These are phyloP conservation scores for Nephrotoma guestfalica DNA, from an alignment of 2,888 invertebrate species.

Conservation along the genomic window DNA sequence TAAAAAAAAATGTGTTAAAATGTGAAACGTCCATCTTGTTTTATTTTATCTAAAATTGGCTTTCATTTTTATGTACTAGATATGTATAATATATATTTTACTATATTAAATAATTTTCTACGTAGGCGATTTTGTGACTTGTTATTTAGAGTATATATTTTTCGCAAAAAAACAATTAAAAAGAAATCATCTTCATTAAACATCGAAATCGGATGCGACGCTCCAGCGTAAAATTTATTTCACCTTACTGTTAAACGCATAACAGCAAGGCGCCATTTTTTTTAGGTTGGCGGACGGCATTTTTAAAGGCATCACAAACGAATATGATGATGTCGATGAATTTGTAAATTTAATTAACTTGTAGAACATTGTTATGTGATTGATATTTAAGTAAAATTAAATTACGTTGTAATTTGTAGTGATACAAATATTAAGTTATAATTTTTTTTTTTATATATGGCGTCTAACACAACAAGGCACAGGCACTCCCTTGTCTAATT, in stretches of 20 bases:
- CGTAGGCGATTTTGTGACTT: slow-evolving; percentile 6
- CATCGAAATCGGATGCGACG: not conserved
- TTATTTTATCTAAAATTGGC: not conserved
- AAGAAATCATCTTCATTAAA: not conserved
- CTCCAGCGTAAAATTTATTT: not conserved
- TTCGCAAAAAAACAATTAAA: not conserved
- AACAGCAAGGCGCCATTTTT: not conserved
- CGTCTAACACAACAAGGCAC: slow-evolving; percentile 11
- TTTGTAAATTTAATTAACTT: not conserved
- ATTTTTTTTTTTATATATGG: slow-evolving; percentile 2
- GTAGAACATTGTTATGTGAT: not conserved
- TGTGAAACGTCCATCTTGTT: not conserved
- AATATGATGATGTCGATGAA: not conserved
- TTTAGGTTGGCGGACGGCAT: not conserved
- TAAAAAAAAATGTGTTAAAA: not conserved
- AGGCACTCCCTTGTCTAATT: slow-evolving; percentile 8
- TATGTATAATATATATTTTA: not conserved
- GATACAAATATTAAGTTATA: not conserved
- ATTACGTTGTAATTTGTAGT: not conserved
- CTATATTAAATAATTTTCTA: not conserved
- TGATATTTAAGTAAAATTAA: not conserved
- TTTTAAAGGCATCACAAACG: not conserved
- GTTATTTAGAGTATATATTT: slow-evolving; percentile 4
- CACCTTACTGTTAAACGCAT: slow-evolving; percentile 1
- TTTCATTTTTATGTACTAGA: not conserved